Percentiles rank a stretch among this genome's conserved stretches.
phyloP scores from a whole-genome alignment of 2,888 invertebrate genomes.

The Ariolimax columbianus region DNA sequence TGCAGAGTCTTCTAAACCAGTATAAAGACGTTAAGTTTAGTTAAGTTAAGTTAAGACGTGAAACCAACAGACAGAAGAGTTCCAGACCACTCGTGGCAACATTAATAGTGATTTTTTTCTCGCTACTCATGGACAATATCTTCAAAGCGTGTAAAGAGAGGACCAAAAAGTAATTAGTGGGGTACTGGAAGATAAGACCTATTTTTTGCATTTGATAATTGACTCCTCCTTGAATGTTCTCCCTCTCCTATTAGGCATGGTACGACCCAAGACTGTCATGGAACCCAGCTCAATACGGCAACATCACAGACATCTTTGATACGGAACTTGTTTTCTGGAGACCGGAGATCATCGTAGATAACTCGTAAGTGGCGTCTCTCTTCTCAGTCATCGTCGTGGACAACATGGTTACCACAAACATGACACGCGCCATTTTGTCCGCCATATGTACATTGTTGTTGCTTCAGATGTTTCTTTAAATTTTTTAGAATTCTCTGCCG shows the following conservation, averaged over 20 bases:
- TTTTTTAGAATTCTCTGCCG: background rate
- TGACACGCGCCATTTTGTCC: background rate
- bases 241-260: constrained; percentile 50
- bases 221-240: background rate
- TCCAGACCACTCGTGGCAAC: no score
- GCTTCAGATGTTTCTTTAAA: background rate
- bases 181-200: no score
- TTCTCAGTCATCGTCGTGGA: no score
- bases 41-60: no score
- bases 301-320: constrained; percentile 45
- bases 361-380: constrained; percentile 41
- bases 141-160: no score
- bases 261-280: constrained; percentile 50
- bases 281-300: constrained; percentile 32
- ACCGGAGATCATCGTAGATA: constrained; percentile 50
- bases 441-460: background rate
- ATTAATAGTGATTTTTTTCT: no score
- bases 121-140: no score
- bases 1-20: no score
- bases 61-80: no score
- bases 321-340: constrained; percentile 48
- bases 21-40: no score
- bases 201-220: no score
- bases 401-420: background rate
- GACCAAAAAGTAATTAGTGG: no score